Evolutionary conservation across 2,797 vertebrate species (phyloP), one percentile per base, ranked within the genome.

Genomic region (Megaceryle alcyon): DNA sequence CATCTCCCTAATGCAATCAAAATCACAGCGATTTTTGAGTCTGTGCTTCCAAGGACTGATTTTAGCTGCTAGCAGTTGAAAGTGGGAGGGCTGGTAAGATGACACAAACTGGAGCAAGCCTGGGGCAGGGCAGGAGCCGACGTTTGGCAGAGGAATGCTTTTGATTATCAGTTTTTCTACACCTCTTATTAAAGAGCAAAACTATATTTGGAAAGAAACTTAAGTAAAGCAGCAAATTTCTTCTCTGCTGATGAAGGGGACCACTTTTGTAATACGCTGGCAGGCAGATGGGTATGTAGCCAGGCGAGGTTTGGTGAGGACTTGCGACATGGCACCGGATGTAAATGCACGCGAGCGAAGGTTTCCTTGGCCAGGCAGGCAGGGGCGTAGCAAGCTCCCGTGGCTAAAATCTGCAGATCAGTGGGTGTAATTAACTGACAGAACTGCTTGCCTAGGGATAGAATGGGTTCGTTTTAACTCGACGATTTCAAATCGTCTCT

Each of bases 181-280:
- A 8, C 60, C 43, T 64, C 8, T 3, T 53, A 5, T 78, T 70
- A 44, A 49, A 77, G 43, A 85, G 23, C 48, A 14, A 20, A 43
- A 28, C 20, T 53, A 5, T 25, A 48, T 90, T 53, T 25, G 53
- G 61, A 64, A 53, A 57, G n/a, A 18, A 81, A 49, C 35, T 53
- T 6, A 65, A 44, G 21, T 1, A 28, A 60, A 92, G 80, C 76
- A 51, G 91, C 3, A 3, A 28, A 31, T 68, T 54, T 49, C 28
- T 85, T 56, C 51, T 80, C 44, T 59, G 64, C 20, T 43, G 85
- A 90, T 14, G 25, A 60, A 82, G 43, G 43, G 33, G 25, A 21
- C 72, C 0, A 1, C 25, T 9, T 15, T 19, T 23, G 22, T 44
- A 25, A 3, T 1, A 8, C 0, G 2, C 19, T 8, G 7, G 37